These are phyloP conservation scores for Andrena haemorrhoa DNA, from an alignment of 2,888 invertebrate genomes.

Conservation along the genomic window DNA sequence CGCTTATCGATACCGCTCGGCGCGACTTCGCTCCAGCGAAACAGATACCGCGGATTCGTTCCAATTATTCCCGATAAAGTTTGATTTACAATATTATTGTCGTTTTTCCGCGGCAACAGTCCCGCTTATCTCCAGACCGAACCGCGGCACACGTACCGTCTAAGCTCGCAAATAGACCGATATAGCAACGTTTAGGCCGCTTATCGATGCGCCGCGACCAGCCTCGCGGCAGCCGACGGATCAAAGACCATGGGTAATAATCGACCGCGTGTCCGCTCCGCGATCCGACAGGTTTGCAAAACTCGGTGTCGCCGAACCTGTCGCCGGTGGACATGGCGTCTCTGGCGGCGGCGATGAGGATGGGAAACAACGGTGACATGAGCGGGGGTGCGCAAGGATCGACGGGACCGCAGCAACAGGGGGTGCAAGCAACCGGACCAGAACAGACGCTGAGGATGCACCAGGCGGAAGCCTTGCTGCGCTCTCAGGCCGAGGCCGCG, in stretches of 20 bases:
- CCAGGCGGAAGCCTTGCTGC: constrained; percentile 92
- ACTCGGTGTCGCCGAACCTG: constrained; percentile 83
- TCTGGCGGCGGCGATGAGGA: constrained; percentile 83
- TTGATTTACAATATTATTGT: constrained; percentile 66
- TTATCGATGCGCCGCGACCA: background rate
- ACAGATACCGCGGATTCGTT: constrained; percentile 66
- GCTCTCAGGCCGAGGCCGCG: constrained; percentile 94
- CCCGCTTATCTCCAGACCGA: constrained; percentile 32
- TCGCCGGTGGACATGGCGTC: constrained; percentile 84
- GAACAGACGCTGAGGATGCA: constrained; percentile 88
- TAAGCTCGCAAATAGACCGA: constrained; percentile 6
- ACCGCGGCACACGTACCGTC: background rate
- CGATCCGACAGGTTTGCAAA: constrained; percentile 80
- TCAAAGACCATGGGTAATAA: background rate
- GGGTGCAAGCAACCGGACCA: constrained; percentile 81
- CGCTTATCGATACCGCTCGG: constrained; percentile 50
- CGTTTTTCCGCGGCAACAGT: constrained; percentile 56
- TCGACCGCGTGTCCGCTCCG: background rate
- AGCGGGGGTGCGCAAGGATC: constrained; percentile 82
- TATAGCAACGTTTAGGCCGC: constrained; percentile 11
- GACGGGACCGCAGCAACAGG: constrained; percentile 82
- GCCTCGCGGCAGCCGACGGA: background rate
- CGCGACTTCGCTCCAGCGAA: constrained; percentile 24
- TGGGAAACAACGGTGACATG: constrained; percentile 85
- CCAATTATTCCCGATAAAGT: constrained; percentile 72